Evolutionary conservation across 2,797 vertebrate genomes (phyloP).

Genomic region (Denticeps clupeoides): DNA sequence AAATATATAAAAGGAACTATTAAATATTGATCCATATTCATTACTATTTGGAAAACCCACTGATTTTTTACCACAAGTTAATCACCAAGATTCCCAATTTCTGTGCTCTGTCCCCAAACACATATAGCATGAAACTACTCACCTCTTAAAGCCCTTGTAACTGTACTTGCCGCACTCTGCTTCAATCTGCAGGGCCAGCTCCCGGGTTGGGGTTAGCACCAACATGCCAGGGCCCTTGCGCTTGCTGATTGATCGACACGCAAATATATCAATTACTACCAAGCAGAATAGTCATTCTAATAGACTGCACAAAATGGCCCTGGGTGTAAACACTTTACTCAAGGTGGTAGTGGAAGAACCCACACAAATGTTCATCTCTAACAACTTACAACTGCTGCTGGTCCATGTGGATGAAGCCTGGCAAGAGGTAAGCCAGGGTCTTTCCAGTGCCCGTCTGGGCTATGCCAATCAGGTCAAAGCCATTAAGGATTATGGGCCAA

Average conservation of each 20-base stretch:
- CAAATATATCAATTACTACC: too few species aligned
- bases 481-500: conserved; percentile 84
- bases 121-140: conserved; percentile 10
- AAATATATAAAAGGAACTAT: too few species aligned
- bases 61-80: too few species aligned
- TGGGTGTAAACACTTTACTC: not conserved
- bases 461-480: conserved; percentile 87
- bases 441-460: conserved; percentile 96
- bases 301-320: too few species aligned
- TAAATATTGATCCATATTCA: too few species aligned
- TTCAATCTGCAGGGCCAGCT: conserved; percentile 88
- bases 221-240: conserved; percentile 84
- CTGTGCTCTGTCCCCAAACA: too few species aligned
- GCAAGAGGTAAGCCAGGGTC: conserved; percentile 86
- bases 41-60: too few species aligned
- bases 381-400: conserved; percentile 85
- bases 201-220: conserved; percentile 87
- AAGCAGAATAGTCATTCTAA: too few species aligned
- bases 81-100: too few species aligned
- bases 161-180: conserved; percentile 82
- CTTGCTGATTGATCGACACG: conserved; percentile 56
- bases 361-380: too few species aligned
- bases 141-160: conserved; percentile 87
- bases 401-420: conserved; percentile 93
- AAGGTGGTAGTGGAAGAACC: not conserved